Base-by-base conservation (phyloP, 2,797 vertebrate genomes). In the Steatocranus sp. region DNA sequence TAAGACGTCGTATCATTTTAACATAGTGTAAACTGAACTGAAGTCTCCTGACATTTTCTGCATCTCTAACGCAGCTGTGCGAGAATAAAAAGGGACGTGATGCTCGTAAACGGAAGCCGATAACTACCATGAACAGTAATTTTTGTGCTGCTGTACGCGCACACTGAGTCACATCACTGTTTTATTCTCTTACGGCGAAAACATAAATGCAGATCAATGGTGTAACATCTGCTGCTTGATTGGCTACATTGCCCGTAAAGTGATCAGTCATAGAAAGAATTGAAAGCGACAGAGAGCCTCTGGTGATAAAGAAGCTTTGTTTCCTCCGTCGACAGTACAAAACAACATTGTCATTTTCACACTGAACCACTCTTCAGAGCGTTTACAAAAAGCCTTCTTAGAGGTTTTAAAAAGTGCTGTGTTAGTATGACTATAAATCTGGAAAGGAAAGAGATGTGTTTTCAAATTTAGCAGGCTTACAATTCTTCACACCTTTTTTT, bases 381-480 rank as follows among this genome's bases (percentile, higher is more conserved):
- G 10, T 70, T 70, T 48, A 18, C 25, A 70, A 30, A 70, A 70
- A 70, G 41, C 30, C 15, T 56, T n/a, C 54, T 68, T 51, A 23
- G n/a, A 7, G 20, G 18, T 30, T 81, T 76, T 34, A 58, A 10
- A 76, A 68, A 75, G 58, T 23, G 23, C 25, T 5, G n/a, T 7
- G 23, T 80, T 75, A 20, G 18, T n/a, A 12, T n/a, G 15, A 78
- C 36, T 58, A 20, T 18, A 49, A 87, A 83, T 27, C 25, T 25
- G 23, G 46, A 49, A 49, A 8, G 4, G 9, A 66, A 73, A 32
- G 8, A 43, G 38, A 38, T 54, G 11, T 0, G 10, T 85, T 76
- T 46, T 80, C 36, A 75, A 75, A 86, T 85, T 79, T 77, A 78
- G 82, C 51, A 77, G 85, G 61, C 46, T 88, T 83, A 63, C 51